phyloP scores from a whole-genome alignment of 2,113 vertebrate species.

The Brienomyrus brachyistius region DNA sequence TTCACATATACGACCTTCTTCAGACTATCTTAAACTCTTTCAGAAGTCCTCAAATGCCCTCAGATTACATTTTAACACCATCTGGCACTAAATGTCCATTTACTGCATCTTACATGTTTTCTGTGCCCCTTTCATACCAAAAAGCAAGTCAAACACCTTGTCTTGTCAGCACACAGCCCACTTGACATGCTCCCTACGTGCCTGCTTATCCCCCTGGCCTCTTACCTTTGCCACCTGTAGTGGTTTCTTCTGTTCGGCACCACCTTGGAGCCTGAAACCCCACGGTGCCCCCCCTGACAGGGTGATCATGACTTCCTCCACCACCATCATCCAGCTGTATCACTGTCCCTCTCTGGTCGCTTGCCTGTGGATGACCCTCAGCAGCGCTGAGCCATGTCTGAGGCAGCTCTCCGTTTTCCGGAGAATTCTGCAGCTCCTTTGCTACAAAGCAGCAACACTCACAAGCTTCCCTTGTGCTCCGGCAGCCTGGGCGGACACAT shows the following conservation, averaged over 20 bases:
- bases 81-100: not conserved
- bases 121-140: not conserved
- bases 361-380: conserved; percentile 43
- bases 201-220: conserved; percentile 21
- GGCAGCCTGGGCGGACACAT: conserved; percentile 19
- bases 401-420: conserved; percentile 41
- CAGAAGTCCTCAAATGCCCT: not conserved
- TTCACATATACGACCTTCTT: not conserved
- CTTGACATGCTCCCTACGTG: not conserved
- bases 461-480: conserved; percentile 41
- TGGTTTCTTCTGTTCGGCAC: conserved; percentile 82
- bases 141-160: not conserved
- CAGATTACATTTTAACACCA: not conserved
- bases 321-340: conserved; percentile 59
- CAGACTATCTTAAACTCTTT: not conserved
- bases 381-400: conserved; percentile 50
- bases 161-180: not conserved
- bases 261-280: conserved; percentile 96
- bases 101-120: not conserved
- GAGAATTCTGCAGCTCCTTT: conserved; percentile 41
- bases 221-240: conserved; percentile 97
- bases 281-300: conserved; percentile 91
- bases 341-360: conserved; percentile 13
- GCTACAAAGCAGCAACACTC: conserved; percentile 34
- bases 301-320: conserved; percentile 80